Conservation (phyloP, 2,113 vertebrate genomes). For the Motacilla alba region DNA sequence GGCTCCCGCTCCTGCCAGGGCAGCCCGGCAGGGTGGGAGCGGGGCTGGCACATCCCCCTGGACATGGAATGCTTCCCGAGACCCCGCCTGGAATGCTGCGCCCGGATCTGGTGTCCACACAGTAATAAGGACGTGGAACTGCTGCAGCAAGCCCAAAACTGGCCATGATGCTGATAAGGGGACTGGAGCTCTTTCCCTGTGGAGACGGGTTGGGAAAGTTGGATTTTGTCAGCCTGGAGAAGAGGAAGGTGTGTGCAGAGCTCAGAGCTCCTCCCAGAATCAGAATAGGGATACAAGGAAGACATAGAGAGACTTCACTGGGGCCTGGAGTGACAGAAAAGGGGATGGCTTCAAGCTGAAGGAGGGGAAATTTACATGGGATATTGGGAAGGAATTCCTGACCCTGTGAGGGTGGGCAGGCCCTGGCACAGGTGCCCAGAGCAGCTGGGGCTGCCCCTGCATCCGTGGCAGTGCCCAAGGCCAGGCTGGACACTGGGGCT, state of each 20-base stretch:
- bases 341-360: neutral
- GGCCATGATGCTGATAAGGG: rapidly evolving
- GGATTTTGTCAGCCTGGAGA: neutral
- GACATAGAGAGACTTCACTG: rapidly evolving
- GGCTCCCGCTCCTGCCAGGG: too few relatives aligned
- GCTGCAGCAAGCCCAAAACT: neutral
- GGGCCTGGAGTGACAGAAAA: neutral
- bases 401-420: rapidly evolving
- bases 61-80: rapidly evolving
- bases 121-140: rapidly evolving
- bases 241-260: neutral
- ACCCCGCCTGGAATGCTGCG: rapidly evolving
- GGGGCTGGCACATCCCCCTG: neutral
- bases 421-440: neutral
- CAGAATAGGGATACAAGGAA: rapidly evolving
- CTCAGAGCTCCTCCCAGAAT: neutral
- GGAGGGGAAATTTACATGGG: too few relatives aligned
- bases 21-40: neutral
- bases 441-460: neutral
- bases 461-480: neutral
- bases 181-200: rapidly evolving
- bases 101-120: rapidly evolving
- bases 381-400: neutral
- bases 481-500: neutral
- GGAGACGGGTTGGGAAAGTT: rapidly evolving